Base-by-base conservation (phyloP, 2,797 vertebrate genomes). In the Cuculus canorus region DNA sequence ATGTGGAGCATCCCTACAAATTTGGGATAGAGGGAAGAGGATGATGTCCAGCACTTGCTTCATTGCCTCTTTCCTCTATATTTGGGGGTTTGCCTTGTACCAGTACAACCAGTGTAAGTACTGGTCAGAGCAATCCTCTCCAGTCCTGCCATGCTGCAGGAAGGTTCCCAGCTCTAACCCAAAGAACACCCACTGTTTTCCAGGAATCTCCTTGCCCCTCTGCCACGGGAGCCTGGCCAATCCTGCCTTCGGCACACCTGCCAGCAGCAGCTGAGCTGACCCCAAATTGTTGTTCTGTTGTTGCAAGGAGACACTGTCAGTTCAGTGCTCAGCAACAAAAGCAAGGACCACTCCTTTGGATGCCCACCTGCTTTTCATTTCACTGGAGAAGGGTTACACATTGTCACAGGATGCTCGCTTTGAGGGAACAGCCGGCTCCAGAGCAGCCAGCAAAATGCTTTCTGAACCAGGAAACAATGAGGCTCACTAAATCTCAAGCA, bases 301-400 rank as follows among this genome's bases (percentile, higher is more conserved):
- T 65, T 82, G 28, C 19, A 39, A 33, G 60, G 73, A 76, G 37
- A 59, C 30, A 5, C 30, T 33, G 3, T 21, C 21, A 84, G 17
- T 86, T 57, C 59, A 86, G 65, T 7, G 25, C 71, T 80, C 17
- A 57, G n/a, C 66, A 23, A 3, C 81, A 39, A 81, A 95, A 76
- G 57, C 11, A 57, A 68, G 18, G 60, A 6, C 4, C 0, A 2
- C 54, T 83, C 35, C 53, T 82, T 59, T 32, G 90, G 79, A 71
- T 92, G 60, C 59, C 92, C 89, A 92, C 79, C 90, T 94, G 94
- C 5, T 89, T 96, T 93, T 90, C 82, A 91, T 96, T 96, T 96
- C 63, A 19, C 43, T 28, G 52, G 25, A 27, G 77, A 82, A 21
- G 63, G 18, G 30, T 72, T 90, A 12, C 0, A 9, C 11, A 3